phyloP scores from a whole-genome alignment of 2,113 vertebrate genomes.

The Barbus barbus region DNA sequence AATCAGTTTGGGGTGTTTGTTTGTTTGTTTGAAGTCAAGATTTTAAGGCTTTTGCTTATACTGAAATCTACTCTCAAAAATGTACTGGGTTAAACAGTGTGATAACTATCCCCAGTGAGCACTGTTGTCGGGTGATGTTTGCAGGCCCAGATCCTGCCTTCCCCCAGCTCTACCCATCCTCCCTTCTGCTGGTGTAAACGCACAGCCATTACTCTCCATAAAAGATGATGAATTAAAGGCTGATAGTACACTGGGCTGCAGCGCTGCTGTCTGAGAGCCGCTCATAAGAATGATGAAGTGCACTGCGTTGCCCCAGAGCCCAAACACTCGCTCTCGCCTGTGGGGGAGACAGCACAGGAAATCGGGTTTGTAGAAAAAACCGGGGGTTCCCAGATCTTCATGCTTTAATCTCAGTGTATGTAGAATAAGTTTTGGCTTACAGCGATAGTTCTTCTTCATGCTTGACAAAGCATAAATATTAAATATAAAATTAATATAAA shows the following conservation, averaged over 20 bases:
- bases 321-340: slow-evolving; percentile 40
- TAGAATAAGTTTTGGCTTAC: slow-evolving; percentile 17
- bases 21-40: no score
- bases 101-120: no score
- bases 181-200: slow-evolving; percentile 68
- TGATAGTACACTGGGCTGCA: slow-evolving; percentile 66
- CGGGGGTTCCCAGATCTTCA: neutral
- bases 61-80: no score
- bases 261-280: slow-evolving; percentile 63
- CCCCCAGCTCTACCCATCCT: slow-evolving; percentile 4
- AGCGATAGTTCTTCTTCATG: slow-evolving; percentile 6
- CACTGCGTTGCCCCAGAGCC: slow-evolving; percentile 56
- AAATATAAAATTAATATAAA: neutral
- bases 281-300: slow-evolving; percentile 83
- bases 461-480: no score
- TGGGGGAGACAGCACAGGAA: slow-evolving; percentile 43
- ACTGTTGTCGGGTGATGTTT: slow-evolving; percentile 8
- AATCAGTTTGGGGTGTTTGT: no score
- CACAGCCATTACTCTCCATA: slow-evolving; percentile 81
- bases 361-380: slow-evolving; percentile 47
- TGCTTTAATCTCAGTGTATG: slow-evolving; percentile 37
- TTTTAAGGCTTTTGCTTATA: no score
- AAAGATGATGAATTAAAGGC: slow-evolving; percentile 81
- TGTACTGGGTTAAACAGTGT: no score
- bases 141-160: slow-evolving; percentile 40